These are phyloP conservation scores for Dromaius novaehollandiae DNA, from an alignment of 2,113 vertebrate genomes.

Conservation along the genomic window DNA sequence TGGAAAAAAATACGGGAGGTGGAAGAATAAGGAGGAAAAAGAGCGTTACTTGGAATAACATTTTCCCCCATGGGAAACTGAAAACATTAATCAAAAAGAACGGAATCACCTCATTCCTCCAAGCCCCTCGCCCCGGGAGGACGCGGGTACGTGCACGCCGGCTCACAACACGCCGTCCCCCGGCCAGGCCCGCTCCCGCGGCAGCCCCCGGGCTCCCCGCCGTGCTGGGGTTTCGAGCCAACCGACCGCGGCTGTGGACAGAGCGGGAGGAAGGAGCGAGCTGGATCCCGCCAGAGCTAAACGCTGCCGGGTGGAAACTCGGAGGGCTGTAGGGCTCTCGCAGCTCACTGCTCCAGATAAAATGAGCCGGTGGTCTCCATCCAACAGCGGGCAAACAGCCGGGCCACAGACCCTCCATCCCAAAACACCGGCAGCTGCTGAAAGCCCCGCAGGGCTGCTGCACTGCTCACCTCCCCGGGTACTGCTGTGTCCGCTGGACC, in stretches of 20 bases:
- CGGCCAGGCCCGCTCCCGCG: background rate
- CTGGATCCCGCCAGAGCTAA: background rate
- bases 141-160: background rate
- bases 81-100: background rate
- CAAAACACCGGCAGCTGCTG: rapidly evolving
- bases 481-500: no score
- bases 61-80: background rate
- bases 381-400: background rate
- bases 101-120: background rate
- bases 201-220: background rate
- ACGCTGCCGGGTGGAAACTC: background rate
- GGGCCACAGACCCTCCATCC: background rate
- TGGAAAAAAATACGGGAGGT: background rate
- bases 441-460: rapidly evolving
- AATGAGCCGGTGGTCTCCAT: background rate
- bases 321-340: rapidly evolving
- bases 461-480: background rate
- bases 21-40: background rate
- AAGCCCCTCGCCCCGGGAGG: background rate
- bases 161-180: no score
- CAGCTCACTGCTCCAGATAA: background rate
- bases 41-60: background rate
- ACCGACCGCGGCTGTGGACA: rapidly evolving
- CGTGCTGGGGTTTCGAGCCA: rapidly evolving
- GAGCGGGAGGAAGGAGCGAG: background rate